Conservation (phyloP, 1,140 invertebrate genomes). For the Ceratoteleas bidentatus region DNA sequence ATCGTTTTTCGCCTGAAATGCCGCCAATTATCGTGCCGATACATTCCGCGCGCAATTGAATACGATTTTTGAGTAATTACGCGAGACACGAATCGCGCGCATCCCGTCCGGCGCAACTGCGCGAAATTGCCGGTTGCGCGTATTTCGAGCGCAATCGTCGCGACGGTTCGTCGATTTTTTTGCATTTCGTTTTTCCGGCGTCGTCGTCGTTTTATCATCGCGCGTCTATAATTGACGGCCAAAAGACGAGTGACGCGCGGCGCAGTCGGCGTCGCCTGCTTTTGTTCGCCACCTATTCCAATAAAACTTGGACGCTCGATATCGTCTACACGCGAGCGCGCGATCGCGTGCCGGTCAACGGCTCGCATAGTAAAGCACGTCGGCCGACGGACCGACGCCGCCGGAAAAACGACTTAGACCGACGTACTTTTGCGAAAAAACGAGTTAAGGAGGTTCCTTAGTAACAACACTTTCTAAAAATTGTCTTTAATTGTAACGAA, state of each 20-base stretch:
- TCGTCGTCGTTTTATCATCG: too few species aligned
- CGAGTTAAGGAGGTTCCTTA: too few species aligned
- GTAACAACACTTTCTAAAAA: too few species aligned
- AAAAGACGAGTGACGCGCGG: constrained; percentile 23
- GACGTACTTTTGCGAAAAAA: too few species aligned
- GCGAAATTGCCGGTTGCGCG: constrained; percentile 22
- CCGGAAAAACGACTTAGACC: not conserved
- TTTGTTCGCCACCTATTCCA: constrained; percentile 43
- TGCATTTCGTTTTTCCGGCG: not conserved
- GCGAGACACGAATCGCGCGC: constrained; percentile 21
- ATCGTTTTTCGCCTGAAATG: constrained; percentile 10
- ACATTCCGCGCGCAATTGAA: constrained; percentile 18
- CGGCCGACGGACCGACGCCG: not conserved
- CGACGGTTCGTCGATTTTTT: constrained; percentile 12
- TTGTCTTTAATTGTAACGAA: too few species aligned
- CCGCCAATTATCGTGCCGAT: not conserved
- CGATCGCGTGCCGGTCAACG: constrained; percentile 59
- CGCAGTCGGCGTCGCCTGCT: constrained; percentile 14
- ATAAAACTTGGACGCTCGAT: constrained; percentile 58
- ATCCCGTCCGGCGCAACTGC: constrained; percentile 15
- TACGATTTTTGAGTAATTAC: constrained; percentile 25
- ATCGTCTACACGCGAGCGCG: constrained; percentile 52
- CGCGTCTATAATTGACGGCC: constrained; percentile 33
- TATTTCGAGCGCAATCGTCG: constrained; percentile 12
- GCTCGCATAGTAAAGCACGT: constrained; percentile 45